These are phyloP conservation scores for Germaria angustata DNA, from an alignment of 2,888 invertebrate species.

Conservation along the genomic window DNA sequence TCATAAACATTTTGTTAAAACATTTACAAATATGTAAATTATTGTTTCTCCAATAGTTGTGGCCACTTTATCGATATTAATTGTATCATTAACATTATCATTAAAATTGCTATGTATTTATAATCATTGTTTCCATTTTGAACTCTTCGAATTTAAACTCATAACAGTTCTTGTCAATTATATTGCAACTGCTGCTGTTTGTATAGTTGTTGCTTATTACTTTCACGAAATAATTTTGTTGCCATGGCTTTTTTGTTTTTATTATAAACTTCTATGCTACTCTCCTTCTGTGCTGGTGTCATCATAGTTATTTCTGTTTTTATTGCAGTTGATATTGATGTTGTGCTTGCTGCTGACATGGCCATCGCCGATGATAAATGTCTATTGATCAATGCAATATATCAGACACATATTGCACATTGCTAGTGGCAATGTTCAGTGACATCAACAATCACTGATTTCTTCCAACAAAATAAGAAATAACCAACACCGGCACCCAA, in stretches of 20 bases:
- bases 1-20: neutral
- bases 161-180: constrained; percentile 28
- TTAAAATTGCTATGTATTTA: constrained; percentile 12
- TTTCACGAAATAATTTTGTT: constrained; percentile 33
- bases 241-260: constrained; percentile 33
- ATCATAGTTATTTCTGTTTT: constrained; percentile 15
- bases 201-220: constrained; percentile 31
- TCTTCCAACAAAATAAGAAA: constrained; percentile 97
- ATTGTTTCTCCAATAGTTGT: constrained; percentile 19
- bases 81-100: constrained; percentile 55
- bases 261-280: constrained; percentile 17
- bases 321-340: constrained; percentile 29
- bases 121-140: constrained; percentile 18
- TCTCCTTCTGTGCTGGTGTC: neutral
- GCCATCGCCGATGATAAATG: constrained; percentile 32
- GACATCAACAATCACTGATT: constrained; percentile 94
- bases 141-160: constrained; percentile 53
- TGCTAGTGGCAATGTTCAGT: constrained; percentile 96
- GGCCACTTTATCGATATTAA: constrained; percentile 60
- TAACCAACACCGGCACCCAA: constrained; percentile 94
- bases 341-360: constrained; percentile 22
- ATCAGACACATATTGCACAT: constrained; percentile 66
- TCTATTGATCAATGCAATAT: constrained; percentile 58
- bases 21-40: neutral
- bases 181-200: constrained; percentile 39